Base-by-base conservation (phyloP, 2,888 invertebrate genomes). In the Hirtodrosophila duncani region DNA sequence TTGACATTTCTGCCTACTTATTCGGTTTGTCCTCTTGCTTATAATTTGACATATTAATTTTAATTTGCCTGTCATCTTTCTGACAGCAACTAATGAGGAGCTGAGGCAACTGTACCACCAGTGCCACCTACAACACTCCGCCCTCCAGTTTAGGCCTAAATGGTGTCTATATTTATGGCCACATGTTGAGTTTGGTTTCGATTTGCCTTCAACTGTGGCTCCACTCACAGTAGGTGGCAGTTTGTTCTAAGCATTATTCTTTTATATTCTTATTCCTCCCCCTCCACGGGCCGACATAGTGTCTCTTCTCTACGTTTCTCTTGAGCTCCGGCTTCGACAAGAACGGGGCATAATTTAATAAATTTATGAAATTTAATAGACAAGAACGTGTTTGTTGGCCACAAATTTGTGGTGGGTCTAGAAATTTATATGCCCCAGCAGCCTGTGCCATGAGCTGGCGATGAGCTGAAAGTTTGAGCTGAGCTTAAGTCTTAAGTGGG, bases 11-110 rank as follows among this genome's bases (percentile, higher is more conserved):
- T 44, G 16, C 14, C 31, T 27, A 5, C 24, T 3, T 27, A 5
- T 31, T 3, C 13, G 21, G 17, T 42, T 55, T 13, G 11, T 20
- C 5, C 13, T 27, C 17, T 33, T 26, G 44, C 45, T 41, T 34
- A 71, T 81, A 71, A 81, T 74, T 71, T 81, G 72, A 72, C 82
- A 72, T 81, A 72, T 72, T 72, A 63, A 72, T 72, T 72, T 75
- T 63, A 36, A 53, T 66, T 62, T 55, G 49, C 36, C 43, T 74
- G 75, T 56, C 71, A 66, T 26, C 49, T 64, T 42, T 43, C 37
- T 78, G 81, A 68, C 81, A 67, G 52, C 74, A 58, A 45, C 70
- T 61, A 68, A 64, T 69, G 64, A 56, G 62, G 11, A 24, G 23
- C 5, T 14, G 4, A 20, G 9, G 5, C 7, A 8, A 6, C n/a